Base-by-base conservation (phyloP, 2,797 vertebrate genomes). In the Eulemur coronatus region DNA sequence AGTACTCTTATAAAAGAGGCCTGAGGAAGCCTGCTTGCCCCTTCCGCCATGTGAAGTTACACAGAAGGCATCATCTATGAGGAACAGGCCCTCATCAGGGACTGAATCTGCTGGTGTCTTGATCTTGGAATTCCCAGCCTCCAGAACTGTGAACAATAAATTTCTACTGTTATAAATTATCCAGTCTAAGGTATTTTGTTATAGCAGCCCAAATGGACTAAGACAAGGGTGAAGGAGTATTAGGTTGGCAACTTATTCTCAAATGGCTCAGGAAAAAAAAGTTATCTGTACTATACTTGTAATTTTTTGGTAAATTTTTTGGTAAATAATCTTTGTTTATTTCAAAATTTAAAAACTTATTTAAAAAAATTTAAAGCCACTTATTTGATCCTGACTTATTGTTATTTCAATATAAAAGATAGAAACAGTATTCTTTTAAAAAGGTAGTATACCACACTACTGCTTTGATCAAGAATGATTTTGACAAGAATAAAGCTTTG, bases 301-400 rank as follows among this genome's bases (percentile, higher is more conserved):
- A 84, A 82, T 87, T 91, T n/a, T 69, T 91, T 18, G 70, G 43
- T 28, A 94, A 81, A 38, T 38, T 38, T 38, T 38, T 38, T 38
- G 38, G 38, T 41, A 41, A 41, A 41, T 41, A 41, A 81, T 91
- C 50, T 46, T 1, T 81, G 2, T 69, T 65, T 76, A 87, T 78
- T 84, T 95, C 48, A 50, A 88, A 33, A 79, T 57, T 82, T 10
- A 11, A 11, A 35, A 28, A 63, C 30, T 72, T 59, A 59, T 76
- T 80, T 63, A 6, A 9, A 4, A 26, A 84, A 89, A 38, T 33
- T 59, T 50, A 26, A 69, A 91, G 81, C 46, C 24, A 65, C 10
- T 63, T n/a, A 95, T 93, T 81, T 89, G 69, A 70, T 78, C 69
- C 70, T 81, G 75, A 95, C 17, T 81, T 85, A 59, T 7, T 84